These are phyloP conservation scores for Trachurus trachurus DNA, from an alignment of 2,797 vertebrate genomes.

Conservation along the genomic window DNA sequence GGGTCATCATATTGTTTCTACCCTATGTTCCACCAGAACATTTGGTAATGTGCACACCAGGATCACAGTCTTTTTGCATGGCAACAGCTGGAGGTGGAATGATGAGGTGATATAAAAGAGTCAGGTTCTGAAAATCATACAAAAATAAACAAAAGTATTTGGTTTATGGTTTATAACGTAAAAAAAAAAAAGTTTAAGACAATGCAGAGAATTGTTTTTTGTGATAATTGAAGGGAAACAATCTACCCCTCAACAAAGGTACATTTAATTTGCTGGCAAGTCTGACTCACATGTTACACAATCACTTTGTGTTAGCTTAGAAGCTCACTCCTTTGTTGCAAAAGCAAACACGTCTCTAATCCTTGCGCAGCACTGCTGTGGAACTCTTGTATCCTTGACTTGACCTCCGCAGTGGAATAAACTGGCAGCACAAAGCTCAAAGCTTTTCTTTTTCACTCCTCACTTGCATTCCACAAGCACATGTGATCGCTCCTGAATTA, in stretches of 20 bases:
- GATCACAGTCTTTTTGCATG: not conserved
- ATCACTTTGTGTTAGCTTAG: conserved; percentile 25
- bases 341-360: conserved; percentile 46
- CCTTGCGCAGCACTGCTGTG: conserved; percentile 9
- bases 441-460: conserved; percentile 46
- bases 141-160: not conserved
- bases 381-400: conserved; percentile 48
- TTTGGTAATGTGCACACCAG: not conserved
- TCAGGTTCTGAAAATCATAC: too few species aligned
- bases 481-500: conserved; percentile 68
- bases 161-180: not conserved
- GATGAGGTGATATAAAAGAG: not conserved
- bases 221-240: conserved; percentile 21
- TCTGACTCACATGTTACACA: conserved; percentile 50
- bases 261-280: conserved; percentile 4
- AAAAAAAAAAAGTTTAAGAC: not conserved
- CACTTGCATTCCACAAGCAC: conserved; percentile 43
- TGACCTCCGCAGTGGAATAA: conserved; percentile 58
- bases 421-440: conserved; percentile 29
- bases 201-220: not conserved
- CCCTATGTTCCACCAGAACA: not conserved
- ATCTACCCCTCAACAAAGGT: not conserved
- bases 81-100: not conserved
- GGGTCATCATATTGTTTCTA: too few species aligned
- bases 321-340: conserved; percentile 35